Evolutionary conservation across 1,140 invertebrate species (phyloP).

Genomic region (Dinoponera quadriceps): DNA sequence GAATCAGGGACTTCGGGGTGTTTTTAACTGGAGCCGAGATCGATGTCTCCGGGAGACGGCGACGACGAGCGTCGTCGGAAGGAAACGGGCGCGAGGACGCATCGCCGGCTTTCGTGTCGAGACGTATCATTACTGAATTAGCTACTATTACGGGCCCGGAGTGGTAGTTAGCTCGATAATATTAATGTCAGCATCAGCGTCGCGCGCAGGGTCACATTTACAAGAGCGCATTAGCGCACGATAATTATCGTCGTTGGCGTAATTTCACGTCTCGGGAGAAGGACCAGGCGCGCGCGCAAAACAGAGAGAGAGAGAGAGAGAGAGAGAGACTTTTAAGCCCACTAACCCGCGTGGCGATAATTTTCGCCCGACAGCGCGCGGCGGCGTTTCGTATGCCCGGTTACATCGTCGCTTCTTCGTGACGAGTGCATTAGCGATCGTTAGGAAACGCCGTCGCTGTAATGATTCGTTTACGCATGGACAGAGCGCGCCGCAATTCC

Average conservation of each 20-base stretch:
- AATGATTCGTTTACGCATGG: conserved; percentile 6
- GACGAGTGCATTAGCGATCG: conserved; percentile 18
- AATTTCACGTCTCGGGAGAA: conserved; percentile 23
- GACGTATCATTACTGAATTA: conserved; percentile 57
- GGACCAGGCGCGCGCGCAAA: not conserved
- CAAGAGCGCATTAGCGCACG: conserved; percentile 23
- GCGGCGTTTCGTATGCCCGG: too few relatives aligned
- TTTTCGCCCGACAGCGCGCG: conserved; percentile 8
- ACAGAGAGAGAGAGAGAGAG: too few relatives aligned
- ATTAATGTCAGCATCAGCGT: conserved; percentile 51
- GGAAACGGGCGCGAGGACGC: conserved; percentile 4
- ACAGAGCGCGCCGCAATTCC: not conserved
- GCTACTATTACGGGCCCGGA: conserved; percentile 41
- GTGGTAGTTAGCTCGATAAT: conserved; percentile 51
- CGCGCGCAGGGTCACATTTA: conserved; percentile 28
- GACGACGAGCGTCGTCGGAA: not conserved
- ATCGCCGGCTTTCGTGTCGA: conserved; percentile 41
- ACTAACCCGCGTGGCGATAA: not conserved
- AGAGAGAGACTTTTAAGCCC: too few relatives aligned
- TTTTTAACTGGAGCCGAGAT: not conserved
- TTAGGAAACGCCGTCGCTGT: not conserved
- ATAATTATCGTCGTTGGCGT: conserved; percentile 44
- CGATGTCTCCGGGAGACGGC: not conserved
- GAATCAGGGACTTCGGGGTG: not conserved
- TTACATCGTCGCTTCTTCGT: not conserved